Conservation (phyloP, 1,140 invertebrate genomes). For the Drosophila nannoptera region DNA sequence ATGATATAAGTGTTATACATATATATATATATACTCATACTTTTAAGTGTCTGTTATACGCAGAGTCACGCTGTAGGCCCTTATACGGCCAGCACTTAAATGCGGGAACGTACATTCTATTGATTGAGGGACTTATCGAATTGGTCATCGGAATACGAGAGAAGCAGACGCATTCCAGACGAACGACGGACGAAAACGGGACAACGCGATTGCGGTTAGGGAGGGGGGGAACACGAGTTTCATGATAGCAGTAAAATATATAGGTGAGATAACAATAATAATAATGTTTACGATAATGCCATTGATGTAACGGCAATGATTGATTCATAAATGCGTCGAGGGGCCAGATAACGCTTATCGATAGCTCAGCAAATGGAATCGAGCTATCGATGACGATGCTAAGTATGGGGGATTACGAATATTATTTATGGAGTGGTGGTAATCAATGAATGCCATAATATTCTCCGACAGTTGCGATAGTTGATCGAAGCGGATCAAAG, state of each 20-base stretch:
- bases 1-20: too few relatives aligned
- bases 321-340: slow-evolving; percentile 20
- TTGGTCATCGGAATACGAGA: background rate
- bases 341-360: slow-evolving; percentile 19
- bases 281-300: slow-evolving; percentile 1
- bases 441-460: background rate
- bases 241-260: background rate
- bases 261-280: background rate
- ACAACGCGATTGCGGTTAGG: background rate
- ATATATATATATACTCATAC: too few relatives aligned
- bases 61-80: too few relatives aligned
- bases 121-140: background rate
- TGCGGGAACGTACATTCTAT: too few relatives aligned
- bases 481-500: too few relatives aligned
- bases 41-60: too few relatives aligned
- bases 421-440: slow-evolving; percentile 8
- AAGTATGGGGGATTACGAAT: slow-evolving; percentile 10
- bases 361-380: background rate
- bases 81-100: too few relatives aligned
- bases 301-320: slow-evolving; percentile 12
- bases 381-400: slow-evolving; percentile 14
- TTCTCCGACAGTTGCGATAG: too few relatives aligned
- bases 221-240: background rate
- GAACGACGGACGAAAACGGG: background rate
- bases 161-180: background rate